Conservation (phyloP, 2,113 vertebrate species). For the Limnothrissa miodon region DNA sequence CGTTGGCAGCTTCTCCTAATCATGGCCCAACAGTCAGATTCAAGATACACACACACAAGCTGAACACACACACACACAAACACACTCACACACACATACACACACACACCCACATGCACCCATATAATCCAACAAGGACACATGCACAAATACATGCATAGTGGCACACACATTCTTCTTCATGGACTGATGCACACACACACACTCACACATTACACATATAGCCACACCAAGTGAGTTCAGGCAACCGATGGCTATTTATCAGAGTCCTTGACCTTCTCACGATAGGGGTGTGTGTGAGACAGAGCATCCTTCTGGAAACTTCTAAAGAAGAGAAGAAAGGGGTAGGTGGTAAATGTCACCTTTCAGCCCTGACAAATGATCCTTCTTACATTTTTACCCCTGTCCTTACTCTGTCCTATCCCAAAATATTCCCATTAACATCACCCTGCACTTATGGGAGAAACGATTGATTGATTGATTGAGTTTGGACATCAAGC, state of each 20-base stretch:
- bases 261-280: background rate
- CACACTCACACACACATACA: background rate
- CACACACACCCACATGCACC: background rate
- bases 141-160: background rate
- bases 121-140: background rate
- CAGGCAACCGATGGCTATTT: background rate
- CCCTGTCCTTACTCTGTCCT: background rate
- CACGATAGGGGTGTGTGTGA: background rate
- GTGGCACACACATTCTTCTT: background rate
- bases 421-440: background rate
- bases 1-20: background rate
- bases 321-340: background rate
- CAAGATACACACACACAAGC: conserved; percentile 18
- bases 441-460: background rate
- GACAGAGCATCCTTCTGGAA: background rate
- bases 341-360: background rate
- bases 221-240: background rate
- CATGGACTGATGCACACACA: background rate
- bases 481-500: background rate
- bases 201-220: background rate
- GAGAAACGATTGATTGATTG: background rate
- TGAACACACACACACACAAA: background rate
- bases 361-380: background rate
- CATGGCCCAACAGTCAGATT: background rate
- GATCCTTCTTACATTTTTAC: background rate